Evolutionary conservation across 2,888 invertebrate species (phyloP).

Genomic region (Spialia ferax): DNA sequence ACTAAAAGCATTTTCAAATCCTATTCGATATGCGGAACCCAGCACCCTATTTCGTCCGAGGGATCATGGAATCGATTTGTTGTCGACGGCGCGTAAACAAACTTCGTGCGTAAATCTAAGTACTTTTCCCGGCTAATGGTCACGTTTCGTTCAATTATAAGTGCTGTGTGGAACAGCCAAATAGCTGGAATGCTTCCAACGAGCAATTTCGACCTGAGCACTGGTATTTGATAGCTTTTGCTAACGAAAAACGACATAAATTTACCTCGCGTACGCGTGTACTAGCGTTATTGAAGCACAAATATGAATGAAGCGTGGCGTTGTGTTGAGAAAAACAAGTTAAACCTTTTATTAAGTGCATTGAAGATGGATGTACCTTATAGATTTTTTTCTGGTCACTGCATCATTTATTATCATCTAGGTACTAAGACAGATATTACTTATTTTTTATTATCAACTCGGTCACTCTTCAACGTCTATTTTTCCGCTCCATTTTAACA

Average conservation of each 20-base stretch:
- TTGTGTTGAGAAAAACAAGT: too few species aligned
- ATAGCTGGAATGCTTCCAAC: constrained; percentile 40
- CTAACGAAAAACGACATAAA: constrained; percentile 11
- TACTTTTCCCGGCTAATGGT: constrained; percentile 48
- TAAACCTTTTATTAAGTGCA: too few species aligned
- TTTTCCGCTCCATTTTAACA: not conserved
- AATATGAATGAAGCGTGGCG: too few species aligned
- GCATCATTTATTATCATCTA: too few species aligned
- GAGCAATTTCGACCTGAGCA: constrained; percentile 15
- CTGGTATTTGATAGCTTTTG: constrained; percentile 26
- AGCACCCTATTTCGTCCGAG: constrained; percentile 43
- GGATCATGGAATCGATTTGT: constrained; percentile 66
- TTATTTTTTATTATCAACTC: too few species aligned
- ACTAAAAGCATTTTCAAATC: constrained; percentile 31
- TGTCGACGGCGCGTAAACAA: constrained; percentile 53
- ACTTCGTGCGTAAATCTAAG: constrained; percentile 54
- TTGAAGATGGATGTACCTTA: too few species aligned
- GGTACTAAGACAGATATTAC: too few species aligned
- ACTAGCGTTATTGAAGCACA: too few species aligned
- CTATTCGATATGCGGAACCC: constrained; percentile 27
- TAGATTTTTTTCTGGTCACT: too few species aligned
- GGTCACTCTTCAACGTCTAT: not conserved
- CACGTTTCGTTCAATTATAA: constrained; percentile 46
- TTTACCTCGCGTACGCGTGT: not conserved
- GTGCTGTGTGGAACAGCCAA: constrained; percentile 35